Evolutionary conservation across 2,113 vertebrate genomes (phyloP).

Genomic region (Pycnonotus jocosus): DNA sequence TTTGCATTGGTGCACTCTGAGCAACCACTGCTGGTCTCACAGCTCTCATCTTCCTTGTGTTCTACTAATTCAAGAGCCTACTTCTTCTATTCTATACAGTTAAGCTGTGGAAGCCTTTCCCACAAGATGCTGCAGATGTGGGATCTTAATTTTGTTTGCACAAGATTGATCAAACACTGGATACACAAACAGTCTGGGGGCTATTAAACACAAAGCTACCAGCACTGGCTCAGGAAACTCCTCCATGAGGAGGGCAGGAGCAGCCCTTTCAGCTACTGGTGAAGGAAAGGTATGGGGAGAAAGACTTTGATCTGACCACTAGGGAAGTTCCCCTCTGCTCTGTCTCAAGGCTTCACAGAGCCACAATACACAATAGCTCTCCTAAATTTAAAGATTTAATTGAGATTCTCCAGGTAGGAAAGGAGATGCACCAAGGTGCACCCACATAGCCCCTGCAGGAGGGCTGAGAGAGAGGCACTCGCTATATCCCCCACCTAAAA

Average conservation of each 20-base stretch:
- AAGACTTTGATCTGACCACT: neutral
- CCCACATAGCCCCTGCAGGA: neutral
- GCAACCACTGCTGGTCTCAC: neutral
- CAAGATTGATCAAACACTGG: accelerated
- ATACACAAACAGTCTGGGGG: neutral
- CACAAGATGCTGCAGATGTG: neutral
- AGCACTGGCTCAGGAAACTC: neutral
- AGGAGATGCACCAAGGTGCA: neutral
- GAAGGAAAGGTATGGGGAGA: neutral
- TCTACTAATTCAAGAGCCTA: neutral
- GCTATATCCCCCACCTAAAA: accelerated
- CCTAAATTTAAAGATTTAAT: neutral
- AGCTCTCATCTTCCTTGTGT: neutral
- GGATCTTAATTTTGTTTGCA: neutral
- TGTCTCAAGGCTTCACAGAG: neutral
- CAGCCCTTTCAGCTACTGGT: neutral
- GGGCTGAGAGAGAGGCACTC: neutral
- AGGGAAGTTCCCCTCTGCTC: neutral
- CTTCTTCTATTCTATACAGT: neutral
- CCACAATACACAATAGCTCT: accelerated
- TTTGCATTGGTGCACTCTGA: neutral
- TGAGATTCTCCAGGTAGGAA: neutral
- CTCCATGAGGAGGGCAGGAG: neutral
- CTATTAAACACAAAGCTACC: neutral
- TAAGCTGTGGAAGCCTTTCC: neutral